Evolutionary conservation across 2,797 vertebrate species (phyloP).

Genomic region (Sitta carolinensis): DNA sequence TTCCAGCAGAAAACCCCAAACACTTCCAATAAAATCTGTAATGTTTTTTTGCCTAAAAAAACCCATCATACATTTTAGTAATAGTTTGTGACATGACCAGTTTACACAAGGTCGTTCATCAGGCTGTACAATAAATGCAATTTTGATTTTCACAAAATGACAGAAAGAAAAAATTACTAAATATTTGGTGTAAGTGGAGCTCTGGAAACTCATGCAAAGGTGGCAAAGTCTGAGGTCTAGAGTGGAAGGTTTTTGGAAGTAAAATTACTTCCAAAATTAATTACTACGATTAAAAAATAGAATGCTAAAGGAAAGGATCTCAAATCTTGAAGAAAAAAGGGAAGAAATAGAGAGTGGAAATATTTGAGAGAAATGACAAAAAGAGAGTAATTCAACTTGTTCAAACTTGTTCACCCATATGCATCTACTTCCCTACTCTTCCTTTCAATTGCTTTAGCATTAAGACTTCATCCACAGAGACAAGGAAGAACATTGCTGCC

Average conservation of each 20-base stretch:
- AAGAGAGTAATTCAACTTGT: neutral
- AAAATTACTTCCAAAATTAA: too few species aligned
- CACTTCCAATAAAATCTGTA: neutral
- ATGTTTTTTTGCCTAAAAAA: neutral
- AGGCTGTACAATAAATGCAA: neutral
- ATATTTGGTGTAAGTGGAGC: neutral
- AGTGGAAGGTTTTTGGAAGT: neutral
- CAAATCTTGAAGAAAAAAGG: neutral
- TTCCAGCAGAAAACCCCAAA: fast-evolving
- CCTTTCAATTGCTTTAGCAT: neutral
- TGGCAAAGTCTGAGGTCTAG: neutral
- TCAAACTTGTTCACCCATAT: neutral
- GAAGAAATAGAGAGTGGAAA: neutral
- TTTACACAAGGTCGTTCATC: neutral
- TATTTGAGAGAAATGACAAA: neutral
- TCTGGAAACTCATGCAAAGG: neutral
- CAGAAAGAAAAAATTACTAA: neutral
- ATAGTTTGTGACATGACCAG: neutral
- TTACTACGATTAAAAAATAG: neutral
- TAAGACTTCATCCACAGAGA: neutral
- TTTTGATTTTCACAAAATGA: neutral
- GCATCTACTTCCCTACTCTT: neutral
- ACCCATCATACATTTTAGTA: neutral
- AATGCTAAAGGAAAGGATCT: neutral
- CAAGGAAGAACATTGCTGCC: neutral